phyloP scores from a whole-genome alignment of 2,113 vertebrate genomes.

The Meriones unguiculatus region DNA sequence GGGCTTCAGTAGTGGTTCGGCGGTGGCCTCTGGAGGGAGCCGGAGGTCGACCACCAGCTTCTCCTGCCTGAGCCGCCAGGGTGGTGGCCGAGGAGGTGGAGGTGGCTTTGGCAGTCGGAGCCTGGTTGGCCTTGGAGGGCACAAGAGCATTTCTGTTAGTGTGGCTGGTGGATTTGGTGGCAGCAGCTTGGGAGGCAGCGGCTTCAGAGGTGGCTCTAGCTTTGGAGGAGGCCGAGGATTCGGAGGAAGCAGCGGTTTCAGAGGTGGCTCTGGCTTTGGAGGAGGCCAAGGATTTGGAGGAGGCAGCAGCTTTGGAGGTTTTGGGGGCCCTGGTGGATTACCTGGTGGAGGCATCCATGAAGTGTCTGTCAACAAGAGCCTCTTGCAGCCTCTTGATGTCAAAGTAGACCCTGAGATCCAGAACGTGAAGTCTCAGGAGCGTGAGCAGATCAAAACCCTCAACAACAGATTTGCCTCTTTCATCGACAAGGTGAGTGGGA shows the following conservation, averaged over 20 bases:
- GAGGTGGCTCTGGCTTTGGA: constrained; percentile 20
- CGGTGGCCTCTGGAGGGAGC: constrained; percentile 64
- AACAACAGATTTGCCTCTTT: constrained; percentile 83
- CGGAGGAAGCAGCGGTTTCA: constrained; percentile 48
- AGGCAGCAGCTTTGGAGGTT: constrained; percentile 57
- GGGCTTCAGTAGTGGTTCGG: constrained; percentile 73
- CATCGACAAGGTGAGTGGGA: constrained; percentile 78
- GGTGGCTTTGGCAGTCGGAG: constrained; percentile 71
- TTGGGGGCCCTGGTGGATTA: constrained; percentile 72
- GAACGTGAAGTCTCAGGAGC: constrained; percentile 74
- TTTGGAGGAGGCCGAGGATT: constrained; percentile 53
- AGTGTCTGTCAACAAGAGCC: constrained; percentile 88
- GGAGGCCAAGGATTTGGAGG: constrained; percentile 58
- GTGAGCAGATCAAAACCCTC: constrained; percentile 81
- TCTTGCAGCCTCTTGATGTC: constrained; percentile 91
- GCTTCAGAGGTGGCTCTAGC: constrained; percentile 62
- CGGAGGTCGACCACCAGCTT: constrained; percentile 33
- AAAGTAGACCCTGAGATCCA: constrained; percentile 87
- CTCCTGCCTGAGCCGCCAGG: constrained; percentile 77
- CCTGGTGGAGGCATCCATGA: constrained; percentile 79
- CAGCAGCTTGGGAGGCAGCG: constrained; percentile 5
- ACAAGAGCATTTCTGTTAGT: constrained; percentile 77
- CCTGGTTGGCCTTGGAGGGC: constrained; percentile 74
- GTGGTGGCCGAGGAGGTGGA: constrained; percentile 54
- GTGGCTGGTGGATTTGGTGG: constrained; percentile 73